Evolutionary conservation across 2,797 vertebrate species (phyloP).

Genomic region (Myripristis jacobus): DNA sequence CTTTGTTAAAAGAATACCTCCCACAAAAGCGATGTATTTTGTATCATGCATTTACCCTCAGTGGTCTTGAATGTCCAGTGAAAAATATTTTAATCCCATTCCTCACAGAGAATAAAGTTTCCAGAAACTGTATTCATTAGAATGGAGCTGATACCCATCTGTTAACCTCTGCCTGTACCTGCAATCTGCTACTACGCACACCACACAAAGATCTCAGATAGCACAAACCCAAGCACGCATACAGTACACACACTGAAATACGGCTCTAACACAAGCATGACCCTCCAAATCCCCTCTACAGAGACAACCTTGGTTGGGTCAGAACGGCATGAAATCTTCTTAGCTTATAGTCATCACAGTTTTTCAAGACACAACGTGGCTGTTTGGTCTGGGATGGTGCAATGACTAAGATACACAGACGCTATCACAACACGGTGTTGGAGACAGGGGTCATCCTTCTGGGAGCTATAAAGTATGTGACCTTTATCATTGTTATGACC

Average conservation of each 20-base stretch:
- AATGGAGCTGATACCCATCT: no score
- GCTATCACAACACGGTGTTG: not conserved
- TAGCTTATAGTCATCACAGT: not conserved
- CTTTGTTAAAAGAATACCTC: not conserved
- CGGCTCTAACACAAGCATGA: not conserved
- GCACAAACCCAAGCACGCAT: slow-evolving; percentile 11
- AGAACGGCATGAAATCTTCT: not conserved
- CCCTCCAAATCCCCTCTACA: not conserved
- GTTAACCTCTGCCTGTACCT: no score
- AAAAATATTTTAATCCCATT: no score
- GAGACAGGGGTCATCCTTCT: not conserved
- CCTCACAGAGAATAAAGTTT: no score
- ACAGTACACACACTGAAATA: not conserved
- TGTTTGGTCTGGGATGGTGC: not conserved
- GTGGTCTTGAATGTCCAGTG: no score
- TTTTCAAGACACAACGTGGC: not conserved
- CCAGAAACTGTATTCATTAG: no score
- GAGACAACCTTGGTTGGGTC: not conserved
- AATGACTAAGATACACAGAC: not conserved
- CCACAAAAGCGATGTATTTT: no score
- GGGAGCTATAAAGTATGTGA: not conserved
- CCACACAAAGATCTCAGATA: no score
- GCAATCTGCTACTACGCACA: no score
- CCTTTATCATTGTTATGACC: not conserved
- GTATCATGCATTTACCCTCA: no score